Evolutionary conservation across 1,140 invertebrate genomes (phyloP).

Genomic region (Chelonus insularis): DNA sequence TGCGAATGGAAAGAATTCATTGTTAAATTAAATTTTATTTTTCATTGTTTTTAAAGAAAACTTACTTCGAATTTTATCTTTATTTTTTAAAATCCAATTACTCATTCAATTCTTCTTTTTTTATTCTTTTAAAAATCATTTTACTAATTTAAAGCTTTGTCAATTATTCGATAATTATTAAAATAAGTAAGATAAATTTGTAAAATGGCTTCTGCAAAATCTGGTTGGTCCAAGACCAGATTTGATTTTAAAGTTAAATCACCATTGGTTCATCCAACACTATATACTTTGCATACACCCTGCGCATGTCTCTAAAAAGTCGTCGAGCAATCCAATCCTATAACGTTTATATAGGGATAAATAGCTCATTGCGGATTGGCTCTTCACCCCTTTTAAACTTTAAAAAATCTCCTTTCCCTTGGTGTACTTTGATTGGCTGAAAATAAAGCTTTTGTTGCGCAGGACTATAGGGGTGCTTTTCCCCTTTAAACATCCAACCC

Average conservation of each 20-base stretch:
- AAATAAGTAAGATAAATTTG: no score
- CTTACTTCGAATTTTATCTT: no score
- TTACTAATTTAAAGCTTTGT: no score
- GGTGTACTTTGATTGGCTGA: slow-evolving; percentile 1
- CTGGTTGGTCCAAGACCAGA: slow-evolving; percentile 26
- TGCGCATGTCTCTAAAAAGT: slow-evolving; percentile 40
- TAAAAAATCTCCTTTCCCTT: slow-evolving; percentile 26
- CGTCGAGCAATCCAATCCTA: background rate
- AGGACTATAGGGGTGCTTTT: background rate
- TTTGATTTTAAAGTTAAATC: slow-evolving; percentile 44
- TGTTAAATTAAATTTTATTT: background rate
- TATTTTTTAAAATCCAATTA: no score
- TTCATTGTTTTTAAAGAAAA: slow-evolving; percentile 55
- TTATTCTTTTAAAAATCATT: no score
- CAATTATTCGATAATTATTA: no score
- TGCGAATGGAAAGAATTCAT: slow-evolving; percentile 5
- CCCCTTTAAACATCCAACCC: background rate
- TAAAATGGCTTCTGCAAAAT: slow-evolving; percentile 40
- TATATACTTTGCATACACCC: slow-evolving; percentile 41
- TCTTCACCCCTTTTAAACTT: slow-evolving; percentile 36
- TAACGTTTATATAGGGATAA: slow-evolving; percentile 24
- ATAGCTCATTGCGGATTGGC: slow-evolving; percentile 18
- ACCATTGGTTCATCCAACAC: slow-evolving; percentile 32
- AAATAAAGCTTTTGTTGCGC: background rate
- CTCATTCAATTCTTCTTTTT: no score